Conservation (phyloP, 2,888 invertebrate species). For the Myathropa florea region DNA sequence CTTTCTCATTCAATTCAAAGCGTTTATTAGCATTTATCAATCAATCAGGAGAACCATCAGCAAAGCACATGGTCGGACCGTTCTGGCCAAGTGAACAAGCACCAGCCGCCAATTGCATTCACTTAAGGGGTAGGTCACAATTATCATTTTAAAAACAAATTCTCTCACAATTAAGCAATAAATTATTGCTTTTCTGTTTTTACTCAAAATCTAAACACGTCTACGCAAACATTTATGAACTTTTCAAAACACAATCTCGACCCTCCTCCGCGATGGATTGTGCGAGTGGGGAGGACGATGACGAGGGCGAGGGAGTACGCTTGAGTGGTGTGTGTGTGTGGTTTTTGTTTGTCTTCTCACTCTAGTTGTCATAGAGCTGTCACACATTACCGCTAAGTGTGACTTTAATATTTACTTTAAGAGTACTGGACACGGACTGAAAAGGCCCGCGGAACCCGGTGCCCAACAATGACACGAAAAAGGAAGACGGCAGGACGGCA, state of each 20-base stretch:
- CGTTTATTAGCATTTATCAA: background rate
- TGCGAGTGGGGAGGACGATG: background rate
- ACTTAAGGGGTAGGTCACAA: background rate
- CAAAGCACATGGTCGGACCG: background rate
- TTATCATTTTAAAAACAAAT: slow-evolving; percentile 2
- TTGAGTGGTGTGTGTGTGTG: background rate
- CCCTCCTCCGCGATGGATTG: background rate
- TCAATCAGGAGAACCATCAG: background rate
- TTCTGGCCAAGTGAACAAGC: too few species aligned
- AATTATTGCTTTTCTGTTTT: background rate
- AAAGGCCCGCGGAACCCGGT: slow-evolving; percentile 27
- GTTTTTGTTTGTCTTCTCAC: background rate
- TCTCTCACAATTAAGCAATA: slow-evolving; percentile 25
- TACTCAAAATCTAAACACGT: slow-evolving; percentile 32
- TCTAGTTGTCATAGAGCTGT: background rate
- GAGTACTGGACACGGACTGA: slow-evolving; percentile 46
- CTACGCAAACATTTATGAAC: slow-evolving; percentile 8
- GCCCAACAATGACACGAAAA: slow-evolving; percentile 20
- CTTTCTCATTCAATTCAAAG: background rate
- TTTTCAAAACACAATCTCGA: background rate
- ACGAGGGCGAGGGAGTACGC: background rate
- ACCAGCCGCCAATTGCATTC: background rate
- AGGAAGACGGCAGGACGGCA: background rate
- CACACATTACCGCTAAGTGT: slow-evolving; percentile 41
- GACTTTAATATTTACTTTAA: slow-evolving; percentile 66